A percentile compares a stretch with the other conserved stretches of the same genome.
These are phyloP conservation scores for Dryas iulia DNA, from an alignment of 1,140 invertebrate species.

Conservation along the genomic window DNA sequence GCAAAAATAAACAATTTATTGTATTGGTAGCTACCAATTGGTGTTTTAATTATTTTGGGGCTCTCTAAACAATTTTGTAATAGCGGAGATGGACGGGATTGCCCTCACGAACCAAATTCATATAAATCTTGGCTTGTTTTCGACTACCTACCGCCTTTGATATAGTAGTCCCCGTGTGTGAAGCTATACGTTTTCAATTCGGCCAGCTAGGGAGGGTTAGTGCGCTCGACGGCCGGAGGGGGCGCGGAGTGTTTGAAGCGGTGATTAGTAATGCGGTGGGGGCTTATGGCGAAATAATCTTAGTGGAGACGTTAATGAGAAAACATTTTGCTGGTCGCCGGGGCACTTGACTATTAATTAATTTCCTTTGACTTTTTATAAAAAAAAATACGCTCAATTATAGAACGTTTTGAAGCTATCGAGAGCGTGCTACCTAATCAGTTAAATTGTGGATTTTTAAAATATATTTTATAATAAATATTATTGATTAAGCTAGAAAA, in stretches of 20 bases:
- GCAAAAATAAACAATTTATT: constrained; percentile 3
- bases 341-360: constrained; percentile 59
- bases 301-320: constrained; percentile 70
- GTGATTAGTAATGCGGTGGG: constrained; percentile 69
- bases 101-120: constrained; percentile 39
- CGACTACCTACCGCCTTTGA: constrained; percentile 50
- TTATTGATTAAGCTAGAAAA: too few species aligned
- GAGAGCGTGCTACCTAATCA: constrained; percentile 12
- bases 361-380: constrained; percentile 50
- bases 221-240: constrained; percentile 51
- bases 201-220: constrained; percentile 48
- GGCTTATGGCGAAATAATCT: constrained; percentile 73
- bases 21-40: constrained; percentile 17
- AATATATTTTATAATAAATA: too few species aligned
- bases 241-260: constrained; percentile 60
- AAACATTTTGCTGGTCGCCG: constrained; percentile 58
- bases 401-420: constrained; percentile 20
- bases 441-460: neutral
- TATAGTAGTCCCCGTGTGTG: constrained; percentile 52
- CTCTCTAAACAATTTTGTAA: constrained; percentile 21
- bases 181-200: constrained; percentile 71
- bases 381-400: constrained; percentile 22
- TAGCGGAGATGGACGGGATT: constrained; percentile 27
- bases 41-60: constrained; percentile 37
- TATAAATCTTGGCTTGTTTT: constrained; percentile 52